phyloP scores from a whole-genome alignment of 2,888 invertebrate genomes.

The Lacanobia oleracea region DNA sequence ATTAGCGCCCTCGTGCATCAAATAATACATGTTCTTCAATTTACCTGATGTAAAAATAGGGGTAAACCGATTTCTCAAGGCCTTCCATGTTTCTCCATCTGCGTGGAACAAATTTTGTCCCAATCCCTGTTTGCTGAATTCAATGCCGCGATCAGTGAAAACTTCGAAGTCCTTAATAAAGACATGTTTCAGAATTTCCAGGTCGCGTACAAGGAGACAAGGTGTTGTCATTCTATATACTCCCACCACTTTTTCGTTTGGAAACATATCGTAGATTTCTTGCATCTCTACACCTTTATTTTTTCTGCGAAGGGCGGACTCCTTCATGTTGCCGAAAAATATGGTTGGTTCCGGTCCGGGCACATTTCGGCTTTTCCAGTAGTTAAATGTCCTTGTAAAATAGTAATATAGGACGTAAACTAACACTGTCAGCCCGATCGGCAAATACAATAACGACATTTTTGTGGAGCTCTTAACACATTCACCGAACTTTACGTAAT shows the following conservation, averaged over 20 bases:
- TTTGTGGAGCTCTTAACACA: slow-evolving; percentile 5
- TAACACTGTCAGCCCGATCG: slow-evolving; percentile 44
- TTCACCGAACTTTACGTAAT: slow-evolving; percentile 19
- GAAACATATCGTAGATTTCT: slow-evolving; percentile 72
- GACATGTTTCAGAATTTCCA: slow-evolving; percentile 77
- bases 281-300: slow-evolving; percentile 63
- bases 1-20: slow-evolving; percentile 72
- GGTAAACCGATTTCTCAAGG: slow-evolving; percentile 73
- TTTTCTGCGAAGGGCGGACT: slow-evolving; percentile 67
- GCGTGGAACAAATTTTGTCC: slow-evolving; percentile 77
- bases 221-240: slow-evolving; percentile 77
- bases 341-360: slow-evolving; percentile 70
- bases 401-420: slow-evolving; percentile 67
- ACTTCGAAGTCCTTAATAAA: slow-evolving; percentile 78
- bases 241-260: slow-evolving; percentile 79
- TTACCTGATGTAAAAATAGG: slow-evolving; percentile 80
- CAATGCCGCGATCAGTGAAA: slow-evolving; percentile 77
- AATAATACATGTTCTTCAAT: slow-evolving; percentile 78
- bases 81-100: slow-evolving; percentile 75
- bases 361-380: slow-evolving; percentile 76
- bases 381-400: slow-evolving; percentile 74
- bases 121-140: slow-evolving; percentile 73
- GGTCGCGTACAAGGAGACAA: slow-evolving; percentile 73
- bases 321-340: slow-evolving; percentile 75
- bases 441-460: slow-evolving; percentile 49